Evolutionary conservation across 1,140 invertebrate species (phyloP).

Genomic region (Drosophila nikananu): DNA sequence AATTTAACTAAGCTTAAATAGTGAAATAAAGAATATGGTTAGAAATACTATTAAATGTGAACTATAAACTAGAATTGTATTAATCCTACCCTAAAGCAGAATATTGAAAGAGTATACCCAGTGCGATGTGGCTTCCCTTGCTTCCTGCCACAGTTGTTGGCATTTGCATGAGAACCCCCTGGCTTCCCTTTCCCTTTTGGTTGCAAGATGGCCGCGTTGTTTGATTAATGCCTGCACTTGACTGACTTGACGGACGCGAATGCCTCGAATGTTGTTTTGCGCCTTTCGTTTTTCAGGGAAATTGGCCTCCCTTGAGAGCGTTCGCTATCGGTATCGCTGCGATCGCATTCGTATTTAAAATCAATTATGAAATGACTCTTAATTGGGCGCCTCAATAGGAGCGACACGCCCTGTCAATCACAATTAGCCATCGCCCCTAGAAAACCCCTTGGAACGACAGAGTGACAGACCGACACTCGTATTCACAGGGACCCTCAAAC

Average conservation of each 20-base stretch:
- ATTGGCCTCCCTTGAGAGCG: slow-evolving; percentile 35
- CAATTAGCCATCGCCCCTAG: slow-evolving; percentile 72
- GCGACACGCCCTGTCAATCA: slow-evolving; percentile 81
- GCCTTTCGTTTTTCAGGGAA: slow-evolving; percentile 27
- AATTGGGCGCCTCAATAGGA: slow-evolving; percentile 79
- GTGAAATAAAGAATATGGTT: neutral
- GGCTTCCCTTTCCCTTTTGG: slow-evolving; percentile 4
- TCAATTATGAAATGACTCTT: slow-evolving; percentile 78
- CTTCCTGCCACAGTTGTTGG: slow-evolving; percentile 35
- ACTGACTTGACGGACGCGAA: slow-evolving; percentile 57
- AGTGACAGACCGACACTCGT: neutral
- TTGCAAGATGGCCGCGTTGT: slow-evolving; percentile 59
- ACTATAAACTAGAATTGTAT: neutral
- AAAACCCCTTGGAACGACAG: slow-evolving; percentile 19
- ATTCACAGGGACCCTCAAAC: slow-evolving; percentile 23
- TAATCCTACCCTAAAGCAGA: too few relatives aligned
- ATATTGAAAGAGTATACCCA: slow-evolving; percentile 3
- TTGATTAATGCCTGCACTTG: slow-evolving; percentile 77
- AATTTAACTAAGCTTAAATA: neutral
- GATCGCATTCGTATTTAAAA: slow-evolving; percentile 60
- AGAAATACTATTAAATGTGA: neutral
- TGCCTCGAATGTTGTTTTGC: slow-evolving; percentile 27
- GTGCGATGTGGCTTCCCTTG: neutral
- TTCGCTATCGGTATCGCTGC: slow-evolving; percentile 12
- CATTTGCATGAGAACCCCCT: slow-evolving; percentile 47